These are phyloP conservation scores for Thinocorus orbignyianus DNA, from an alignment of 2,113 vertebrate species.

Conservation along the genomic window DNA sequence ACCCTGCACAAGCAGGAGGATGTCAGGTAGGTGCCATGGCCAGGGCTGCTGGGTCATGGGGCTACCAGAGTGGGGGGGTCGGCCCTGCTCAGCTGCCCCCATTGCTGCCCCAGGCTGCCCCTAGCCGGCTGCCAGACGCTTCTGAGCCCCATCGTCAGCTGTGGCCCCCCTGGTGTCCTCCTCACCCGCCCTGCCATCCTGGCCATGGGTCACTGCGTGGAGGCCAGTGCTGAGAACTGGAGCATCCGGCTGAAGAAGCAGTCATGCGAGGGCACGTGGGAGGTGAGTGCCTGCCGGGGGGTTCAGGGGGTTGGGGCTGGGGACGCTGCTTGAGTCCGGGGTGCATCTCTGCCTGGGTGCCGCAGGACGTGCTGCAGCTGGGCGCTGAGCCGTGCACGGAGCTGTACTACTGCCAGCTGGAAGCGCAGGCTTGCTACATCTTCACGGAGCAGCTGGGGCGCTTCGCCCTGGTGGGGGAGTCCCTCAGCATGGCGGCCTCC, in stretches of 20 bases:
- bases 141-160: constrained; percentile 96
- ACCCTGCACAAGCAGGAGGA: constrained; percentile 96
- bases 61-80: fast-evolving
- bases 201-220: constrained; percentile 95
- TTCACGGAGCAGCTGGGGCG: constrained; percentile 97
- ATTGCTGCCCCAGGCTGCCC: constrained; percentile 80
- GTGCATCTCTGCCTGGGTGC: background rate
- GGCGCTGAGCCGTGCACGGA: constrained; percentile 89
- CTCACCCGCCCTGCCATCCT: constrained; percentile 95
- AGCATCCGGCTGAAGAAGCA: constrained; percentile 96
- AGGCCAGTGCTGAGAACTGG: constrained; percentile 94
- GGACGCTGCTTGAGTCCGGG: background rate
- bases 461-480: constrained; percentile 94
- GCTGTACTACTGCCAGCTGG: constrained; percentile 96
- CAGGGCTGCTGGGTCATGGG: background rate
- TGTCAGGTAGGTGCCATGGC: constrained; percentile 86
- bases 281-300: constrained; percentile 78
- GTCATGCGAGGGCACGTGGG: constrained; percentile 94
- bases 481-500: constrained; percentile 92
- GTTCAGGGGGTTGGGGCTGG: fast-evolving
- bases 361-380: constrained; percentile 91
- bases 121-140: constrained; percentile 95
- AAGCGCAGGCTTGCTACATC: constrained; percentile 89
- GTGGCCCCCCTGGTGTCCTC: constrained; percentile 94
- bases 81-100: background rate